These are phyloP conservation scores for Genyomyrus donnyi DNA, from an alignment of 2,113 vertebrate species.

Conservation along the genomic window DNA sequence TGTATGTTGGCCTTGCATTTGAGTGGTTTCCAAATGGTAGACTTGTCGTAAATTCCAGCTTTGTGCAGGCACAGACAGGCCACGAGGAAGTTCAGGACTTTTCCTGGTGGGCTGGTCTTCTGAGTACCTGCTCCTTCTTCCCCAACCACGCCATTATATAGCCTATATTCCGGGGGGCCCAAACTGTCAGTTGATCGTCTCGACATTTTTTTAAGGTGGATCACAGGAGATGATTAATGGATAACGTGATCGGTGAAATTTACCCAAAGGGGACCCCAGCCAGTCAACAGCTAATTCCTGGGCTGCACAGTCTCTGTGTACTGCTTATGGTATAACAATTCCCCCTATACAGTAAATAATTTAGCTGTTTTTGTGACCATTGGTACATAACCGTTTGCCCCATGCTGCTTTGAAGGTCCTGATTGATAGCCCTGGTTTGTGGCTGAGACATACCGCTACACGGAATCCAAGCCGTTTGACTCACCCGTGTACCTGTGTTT, in stretches of 20 bases:
- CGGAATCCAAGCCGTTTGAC: background rate
- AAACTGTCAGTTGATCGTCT: background rate
- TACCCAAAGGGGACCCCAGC: background rate
- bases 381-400: background rate
- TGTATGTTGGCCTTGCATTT: background rate
- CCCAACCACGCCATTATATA: background rate
- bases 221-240: background rate
- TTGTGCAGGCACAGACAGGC: background rate
- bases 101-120: background rate
- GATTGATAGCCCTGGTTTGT: background rate
- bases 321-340: background rate
- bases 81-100: background rate
- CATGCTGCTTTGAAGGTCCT: background rate
- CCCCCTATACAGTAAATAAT: background rate
- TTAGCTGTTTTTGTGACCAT: background rate
- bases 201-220: background rate
- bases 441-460: background rate
- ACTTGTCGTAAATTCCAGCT: background rate
- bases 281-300: background rate
- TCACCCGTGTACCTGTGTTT: background rate
- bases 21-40: background rate
- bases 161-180: background rate
- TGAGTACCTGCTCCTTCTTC: background rate
- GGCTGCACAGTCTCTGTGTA: background rate
- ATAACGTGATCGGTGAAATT: background rate